Evolutionary conservation across 2,113 vertebrate genomes (phyloP), one percentile per base, ranked within the genome.

Genomic region (Burhinus bistriatus): DNA sequence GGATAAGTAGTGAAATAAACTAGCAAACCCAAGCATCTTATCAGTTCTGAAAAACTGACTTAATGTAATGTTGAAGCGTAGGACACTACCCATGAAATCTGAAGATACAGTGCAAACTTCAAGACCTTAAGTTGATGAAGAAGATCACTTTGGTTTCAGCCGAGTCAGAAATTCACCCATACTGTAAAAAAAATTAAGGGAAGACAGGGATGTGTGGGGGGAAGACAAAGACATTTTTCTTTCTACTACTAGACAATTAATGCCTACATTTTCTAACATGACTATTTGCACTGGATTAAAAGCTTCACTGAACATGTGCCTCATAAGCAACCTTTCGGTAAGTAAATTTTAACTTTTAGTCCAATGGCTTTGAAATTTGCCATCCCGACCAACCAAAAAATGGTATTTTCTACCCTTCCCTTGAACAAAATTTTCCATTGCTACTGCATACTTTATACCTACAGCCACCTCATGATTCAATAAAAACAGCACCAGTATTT

Each of bases 191-290:
- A 36, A 3, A 61, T 15, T 15, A 75, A 21, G 2, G 6, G 22
- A 62, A 65, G 18, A 66, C 44, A 32, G 25, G 2, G 4, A 6
- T 12, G 4, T 2, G 0, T 1, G 7, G 5, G 7, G 5, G 36
- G 9, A 34, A 83, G 15, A 40, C 9, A 51, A 69, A 68, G 32
- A 32, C 6, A 1, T 40, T 52, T 76, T 73, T 78, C 51, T 69
- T 57, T 29, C 11, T 49, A 9, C 6, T 62, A 30, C 40, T 32
- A 44, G 20, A 23, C 15, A 83, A 40, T 58, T 61, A 85, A 85
- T 76, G n/a, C 3, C 38, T 30, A 49, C 11, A 44, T 76, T 90
- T 90, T 76, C n/a, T 76, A 79, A 66, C 15, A 36, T 22, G 15
- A 68, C 36, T 72, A 11, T 89, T 89, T 77, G 54, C 7, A 52